Evolutionary conservation across 2,888 invertebrate genomes (phyloP).

Genomic region (Parnassius orleans): DNA sequence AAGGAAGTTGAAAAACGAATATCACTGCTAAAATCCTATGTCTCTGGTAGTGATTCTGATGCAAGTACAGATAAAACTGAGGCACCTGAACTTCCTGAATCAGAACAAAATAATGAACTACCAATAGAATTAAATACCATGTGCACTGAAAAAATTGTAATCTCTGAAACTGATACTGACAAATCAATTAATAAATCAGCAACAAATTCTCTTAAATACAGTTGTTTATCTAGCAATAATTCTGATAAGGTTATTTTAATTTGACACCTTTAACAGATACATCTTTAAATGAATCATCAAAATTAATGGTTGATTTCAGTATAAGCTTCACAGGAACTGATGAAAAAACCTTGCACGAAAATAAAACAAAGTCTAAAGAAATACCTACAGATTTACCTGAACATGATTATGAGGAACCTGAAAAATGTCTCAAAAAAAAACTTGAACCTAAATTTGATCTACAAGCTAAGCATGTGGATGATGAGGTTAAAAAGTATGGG

Average conservation of each 20-base stretch:
- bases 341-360: conserved; percentile 38
- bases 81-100: conserved; percentile 59
- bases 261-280: conserved; percentile 35
- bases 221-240: conserved; percentile 28
- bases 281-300: conserved; percentile 41
- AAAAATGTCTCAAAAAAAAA: background rate
- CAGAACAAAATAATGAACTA: conserved; percentile 46
- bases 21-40: conserved; percentile 60
- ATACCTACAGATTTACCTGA: conserved; percentile 55
- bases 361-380: conserved; percentile 31
- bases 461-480: background rate
- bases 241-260: conserved; percentile 39
- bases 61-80: conserved; percentile 51
- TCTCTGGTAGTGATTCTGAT: conserved; percentile 50
- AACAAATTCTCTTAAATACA: conserved; percentile 25
- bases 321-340: conserved; percentile 51
- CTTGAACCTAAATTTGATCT: background rate
- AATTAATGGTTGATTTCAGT: conserved; percentile 57
- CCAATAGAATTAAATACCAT: conserved; percentile 31
- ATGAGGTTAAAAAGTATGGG: conserved; percentile 26
- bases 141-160: conserved; percentile 31
- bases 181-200: conserved; percentile 18
- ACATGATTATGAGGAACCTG: conserved; percentile 18
- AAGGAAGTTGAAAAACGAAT: conserved; percentile 83
- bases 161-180: conserved; percentile 12